Evolutionary conservation across 2,888 invertebrate genomes (phyloP).

Genomic region (Patella ulyssiponensis): DNA sequence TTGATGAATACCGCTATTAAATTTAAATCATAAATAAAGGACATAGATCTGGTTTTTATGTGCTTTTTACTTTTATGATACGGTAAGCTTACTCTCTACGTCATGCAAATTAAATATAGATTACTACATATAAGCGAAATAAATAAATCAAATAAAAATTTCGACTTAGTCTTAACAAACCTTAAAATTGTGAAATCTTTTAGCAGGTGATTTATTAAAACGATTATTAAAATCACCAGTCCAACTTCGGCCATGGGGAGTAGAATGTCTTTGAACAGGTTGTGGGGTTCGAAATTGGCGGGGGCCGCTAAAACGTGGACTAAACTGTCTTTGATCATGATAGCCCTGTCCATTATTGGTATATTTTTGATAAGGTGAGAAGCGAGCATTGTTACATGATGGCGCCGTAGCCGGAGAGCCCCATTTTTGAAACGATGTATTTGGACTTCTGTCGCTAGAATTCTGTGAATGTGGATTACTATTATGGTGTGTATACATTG

Average conservation of each 20-base stretch:
- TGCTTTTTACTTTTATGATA: too few relatives aligned
- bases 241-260: conserved; percentile 8
- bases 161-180: not conserved
- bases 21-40: too few relatives aligned
- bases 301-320: conserved; percentile 13
- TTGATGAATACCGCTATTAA: too few relatives aligned
- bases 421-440: not conserved
- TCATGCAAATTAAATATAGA: too few relatives aligned
- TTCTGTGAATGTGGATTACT: conserved; percentile 17
- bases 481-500: not conserved
- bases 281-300: conserved; percentile 20
- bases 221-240: not conserved
- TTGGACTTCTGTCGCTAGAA: not conserved
- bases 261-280: conserved; percentile 16
- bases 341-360: not conserved
- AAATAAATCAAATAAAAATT: not conserved
- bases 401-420: not conserved
- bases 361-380: conserved; percentile 11
- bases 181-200: conserved; percentile 6
- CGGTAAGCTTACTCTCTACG: too few relatives aligned
- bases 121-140: not conserved
- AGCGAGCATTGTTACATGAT: conserved; percentile 4
- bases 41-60: too few relatives aligned
- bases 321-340: not conserved
- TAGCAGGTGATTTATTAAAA: not conserved